phyloP scores from a whole-genome alignment of 2,113 vertebrate genomes.

The Podiceps cristatus region DNA sequence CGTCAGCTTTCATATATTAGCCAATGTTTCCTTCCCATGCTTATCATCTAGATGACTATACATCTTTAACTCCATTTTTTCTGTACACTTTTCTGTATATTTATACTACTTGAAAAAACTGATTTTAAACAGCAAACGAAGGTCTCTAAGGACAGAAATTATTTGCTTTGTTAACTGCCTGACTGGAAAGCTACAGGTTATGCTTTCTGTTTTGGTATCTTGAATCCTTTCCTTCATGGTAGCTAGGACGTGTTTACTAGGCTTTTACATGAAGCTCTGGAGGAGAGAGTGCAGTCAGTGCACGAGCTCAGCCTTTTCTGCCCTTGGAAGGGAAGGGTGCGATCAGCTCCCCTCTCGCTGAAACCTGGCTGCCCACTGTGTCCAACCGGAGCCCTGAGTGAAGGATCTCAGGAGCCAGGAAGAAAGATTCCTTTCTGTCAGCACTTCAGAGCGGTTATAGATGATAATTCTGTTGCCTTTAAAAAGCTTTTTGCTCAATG shows the following conservation, averaged over 20 bases:
- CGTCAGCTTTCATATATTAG: neutral
- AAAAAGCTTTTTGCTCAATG: neutral
- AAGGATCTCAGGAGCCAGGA: neutral
- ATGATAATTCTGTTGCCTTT: neutral
- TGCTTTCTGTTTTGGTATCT: neutral
- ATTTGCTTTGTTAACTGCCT: neutral
- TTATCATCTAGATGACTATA: neutral
- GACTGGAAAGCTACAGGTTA: neutral
- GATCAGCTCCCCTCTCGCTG: neutral
- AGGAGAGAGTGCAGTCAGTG: neutral
- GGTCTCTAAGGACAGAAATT: neutral
- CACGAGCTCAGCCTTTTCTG: neutral
- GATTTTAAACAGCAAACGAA: neutral
- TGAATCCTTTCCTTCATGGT: neutral
- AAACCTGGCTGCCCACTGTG: rapidly evolving
- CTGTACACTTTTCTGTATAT: neutral
- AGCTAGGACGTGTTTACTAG: neutral
- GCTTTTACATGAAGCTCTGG: neutral
- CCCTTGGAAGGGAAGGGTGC: neutral
- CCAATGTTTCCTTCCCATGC: neutral
- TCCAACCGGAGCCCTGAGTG: neutral
- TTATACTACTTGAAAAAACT: neutral
- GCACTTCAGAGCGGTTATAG: neutral
- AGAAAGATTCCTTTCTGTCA: neutral
- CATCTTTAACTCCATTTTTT: neutral